Percentiles rank a stretch among this genome's conserved stretches.
Conservation (phyloP, 1,140 invertebrate genomes). For the Neodiprion virginianus region DNA sequence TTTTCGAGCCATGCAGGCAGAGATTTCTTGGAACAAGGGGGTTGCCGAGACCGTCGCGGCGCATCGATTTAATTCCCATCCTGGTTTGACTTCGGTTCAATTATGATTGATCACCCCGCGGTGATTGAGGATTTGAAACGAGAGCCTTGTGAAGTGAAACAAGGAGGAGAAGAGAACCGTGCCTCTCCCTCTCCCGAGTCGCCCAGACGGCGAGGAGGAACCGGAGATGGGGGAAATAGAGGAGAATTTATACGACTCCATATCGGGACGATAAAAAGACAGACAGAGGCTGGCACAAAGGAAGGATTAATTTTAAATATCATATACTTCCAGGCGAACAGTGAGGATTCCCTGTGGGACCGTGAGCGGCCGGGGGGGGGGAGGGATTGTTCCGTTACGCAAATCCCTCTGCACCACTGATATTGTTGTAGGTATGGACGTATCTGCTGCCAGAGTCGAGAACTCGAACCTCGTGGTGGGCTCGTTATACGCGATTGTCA, state of each 20-base stretch:
- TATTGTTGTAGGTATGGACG: neutral
- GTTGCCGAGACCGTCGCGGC: neutral
- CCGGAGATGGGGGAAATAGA: constrained; percentile 48
- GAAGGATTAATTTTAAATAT: constrained; percentile 64
- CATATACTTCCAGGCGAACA: constrained; percentile 44
- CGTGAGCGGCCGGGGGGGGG: neutral
- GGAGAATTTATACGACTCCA: constrained; percentile 59
- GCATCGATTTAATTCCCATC: constrained; percentile 14
- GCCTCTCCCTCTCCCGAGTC: constrained; percentile 24
- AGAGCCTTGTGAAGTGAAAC: constrained; percentile 37
- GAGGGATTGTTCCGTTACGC: constrained; percentile 2
- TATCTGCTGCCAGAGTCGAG: no score
- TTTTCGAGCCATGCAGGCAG: neutral
- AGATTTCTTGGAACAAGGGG: constrained; percentile 4
- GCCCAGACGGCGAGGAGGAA: constrained; percentile 24
- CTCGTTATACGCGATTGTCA: no score
- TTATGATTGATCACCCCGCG: constrained; percentile 59
- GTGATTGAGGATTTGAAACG: constrained; percentile 56
- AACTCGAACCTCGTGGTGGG: no score
- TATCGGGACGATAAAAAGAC: constrained; percentile 61
- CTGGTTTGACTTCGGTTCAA: constrained; percentile 45
- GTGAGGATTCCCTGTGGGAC: neutral
- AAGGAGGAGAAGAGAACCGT: constrained; percentile 49
- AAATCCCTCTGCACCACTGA: neutral
- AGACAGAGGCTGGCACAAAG: constrained; percentile 53